Evolutionary conservation across 2,797 vertebrate species (phyloP), one percentile per base, ranked within the genome.

Genomic region (Myioborus melanocephalus): DNA sequence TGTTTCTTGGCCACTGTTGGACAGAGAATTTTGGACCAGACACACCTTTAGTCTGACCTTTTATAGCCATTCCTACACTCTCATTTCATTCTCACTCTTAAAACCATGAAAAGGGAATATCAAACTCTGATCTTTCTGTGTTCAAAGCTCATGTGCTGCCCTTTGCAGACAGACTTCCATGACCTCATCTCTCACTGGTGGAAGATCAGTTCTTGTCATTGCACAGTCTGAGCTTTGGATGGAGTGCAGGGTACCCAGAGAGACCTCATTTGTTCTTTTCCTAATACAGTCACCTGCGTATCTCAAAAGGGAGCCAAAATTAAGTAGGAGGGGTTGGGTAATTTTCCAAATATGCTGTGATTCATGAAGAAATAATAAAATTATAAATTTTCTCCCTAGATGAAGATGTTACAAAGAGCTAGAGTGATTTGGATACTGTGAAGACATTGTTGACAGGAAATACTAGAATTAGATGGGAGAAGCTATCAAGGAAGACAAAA

Each of bases 111-210:
- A 55, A 10, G 7, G 10, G 11, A 87, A 50, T 52, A 70, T 30
- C 18, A 52, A 27, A 32, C 43, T 19, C 5, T 8, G 64, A 49
- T 82, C 9, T 39, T 22, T 12, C 7, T 24, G 22, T 19, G 24
- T n/a, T 78, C 56, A 70, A 49, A 78, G 24, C 32, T 41, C 0
- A 0, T 53, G 17, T 43, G 10, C 12, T 71, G 49, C 19, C 34
- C 4, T 57, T 79, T 55, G n/a, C 32, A 52, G 43, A 65, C 14
- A 43, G 30, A 28, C 7, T 72, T 11, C 34, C 28, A 9, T 12
- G 59, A 30, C 10, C 20, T 82, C 23, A 13, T 43, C 13, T 63
- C 30, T 63, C 8, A 2, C 24, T 63, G 27, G 5, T 23, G 19
- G n/a, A 78, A 73, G 12, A 8, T 44, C 55, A 56, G 21, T 27